Evolutionary conservation across 1,140 invertebrate species (phyloP), one percentile per base, ranked within the genome.

Genomic region (Trypoxylus dichotomus): DNA sequence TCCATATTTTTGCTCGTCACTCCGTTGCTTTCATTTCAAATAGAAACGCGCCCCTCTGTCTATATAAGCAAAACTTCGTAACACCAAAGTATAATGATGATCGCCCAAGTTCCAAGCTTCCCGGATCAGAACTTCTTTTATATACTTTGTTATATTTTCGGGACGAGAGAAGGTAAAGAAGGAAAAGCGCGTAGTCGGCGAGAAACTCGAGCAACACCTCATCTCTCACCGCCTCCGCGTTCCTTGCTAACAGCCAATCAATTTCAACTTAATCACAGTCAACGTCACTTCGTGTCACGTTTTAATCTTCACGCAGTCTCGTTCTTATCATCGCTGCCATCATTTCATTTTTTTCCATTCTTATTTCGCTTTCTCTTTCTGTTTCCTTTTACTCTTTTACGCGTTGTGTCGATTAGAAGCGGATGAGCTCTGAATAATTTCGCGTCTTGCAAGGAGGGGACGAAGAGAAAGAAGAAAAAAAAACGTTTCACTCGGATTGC

Each of bases 391-490:
- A 25, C 60, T 63, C 32, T 37, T 37, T 37, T 37, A 37, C 32
- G 21, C 25, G 19, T 27, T 11, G 25, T n/a, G 21, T 11, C 60
- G 60, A 63, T 63, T 63, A 63, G 60, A 63, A 63, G 5, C 60
- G 60, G 60, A 63, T 63, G 60, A 63, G 60, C 13, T 63, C 60
- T 63, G 60, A 58, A 63, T 63, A 63, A 63, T 63, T 63, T 63
- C 25, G 13, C 60, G 60, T 19, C 60, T 11, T 19, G 21, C 60
- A 63, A 63, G 21, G 2, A 47, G 6, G 3, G 13, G 60, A 25
- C 60, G 32, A 37, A 37, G 32, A 37, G 10, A 37, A 2, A 37
- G 2, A 37, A n/a, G 2, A 37, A 8, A 37, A 2, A 5, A 8
- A 32, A 32, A 32, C 7, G 32, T 7, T 2, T 37, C 2, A 2